Base-by-base conservation (phyloP, 1,140 invertebrate species). In the Plodia interpunctella region DNA sequence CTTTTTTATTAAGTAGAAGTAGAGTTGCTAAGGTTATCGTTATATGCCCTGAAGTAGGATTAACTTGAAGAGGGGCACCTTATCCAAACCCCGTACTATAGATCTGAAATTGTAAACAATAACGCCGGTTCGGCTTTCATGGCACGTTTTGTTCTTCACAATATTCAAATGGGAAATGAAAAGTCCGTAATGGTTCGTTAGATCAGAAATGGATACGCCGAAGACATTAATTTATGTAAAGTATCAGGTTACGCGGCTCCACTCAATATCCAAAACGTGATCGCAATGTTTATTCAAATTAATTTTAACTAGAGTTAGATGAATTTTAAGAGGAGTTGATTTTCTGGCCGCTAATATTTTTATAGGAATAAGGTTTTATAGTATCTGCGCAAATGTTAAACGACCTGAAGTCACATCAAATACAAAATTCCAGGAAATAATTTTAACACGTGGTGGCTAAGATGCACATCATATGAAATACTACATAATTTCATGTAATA, bases 141-240 rank as follows among this genome's bases (percentile, higher is more conserved):
- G 68, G 71, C 76, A 69, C 60, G 71, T 75, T 80, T 80, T 70
- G 73, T 79, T 78, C 74, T 70, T 80, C 64, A 73, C 68, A 80
- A 83, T 82, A 85, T 84, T 84, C 79, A 87, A 87, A 85, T 78
- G 62, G 55, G 60, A 59, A 62, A 70, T 74, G 76, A 78, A 44
- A 70, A 77, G 72, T 70, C 63, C 53, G 81, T 72, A 77, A 84
- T 79, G 82, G 80, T 85, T 83, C 74, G 81, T 82, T 87, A 87
- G 66, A 59, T 69, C 62, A 55, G 70, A 74, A 71, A 76, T 78
- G 68, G 67, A 74, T 74, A 65, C 72, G 68, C 61, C 62, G 51
- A 28, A 69, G 68, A 79, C 74, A 70, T 83, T 83, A 82, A 85
- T 84, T 78, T 70, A 76, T 76, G 73, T 70, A 74, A 71, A 80